Percentiles rank a stretch among this genome's conserved stretches.
These are phyloP conservation scores for Parapsyche elsis DNA, from an alignment of 1,140 invertebrate genomes.

Conservation along the genomic window DNA sequence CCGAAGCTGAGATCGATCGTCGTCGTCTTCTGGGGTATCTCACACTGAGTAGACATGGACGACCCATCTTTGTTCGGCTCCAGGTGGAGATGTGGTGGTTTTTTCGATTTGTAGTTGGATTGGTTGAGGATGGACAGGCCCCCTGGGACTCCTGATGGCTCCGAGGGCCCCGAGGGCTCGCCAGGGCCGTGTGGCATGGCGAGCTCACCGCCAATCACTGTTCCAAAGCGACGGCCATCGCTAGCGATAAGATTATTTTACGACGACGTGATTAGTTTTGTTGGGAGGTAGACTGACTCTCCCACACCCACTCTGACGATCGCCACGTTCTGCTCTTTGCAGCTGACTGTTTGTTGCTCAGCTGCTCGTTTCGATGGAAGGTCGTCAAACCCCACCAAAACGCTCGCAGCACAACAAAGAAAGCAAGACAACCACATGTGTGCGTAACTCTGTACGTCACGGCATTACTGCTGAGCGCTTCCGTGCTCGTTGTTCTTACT, in stretches of 20 bases:
- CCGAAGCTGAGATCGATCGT: conserved; percentile 44
- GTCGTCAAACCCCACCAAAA: conserved; percentile 22
- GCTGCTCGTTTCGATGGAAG: not conserved
- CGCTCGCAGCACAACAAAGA: not conserved
- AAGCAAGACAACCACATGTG: conserved; percentile 4
- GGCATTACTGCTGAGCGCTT: not conserved
- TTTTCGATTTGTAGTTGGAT: not conserved
- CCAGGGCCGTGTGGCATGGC: not conserved
- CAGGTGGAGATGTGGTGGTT: conserved; percentile 40
- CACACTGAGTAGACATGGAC: not conserved
- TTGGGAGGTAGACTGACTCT: not conserved
- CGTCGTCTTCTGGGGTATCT: not conserved
- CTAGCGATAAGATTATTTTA: not conserved
- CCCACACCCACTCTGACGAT: not conserved
- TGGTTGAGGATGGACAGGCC: not conserved
- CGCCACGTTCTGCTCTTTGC: not conserved
- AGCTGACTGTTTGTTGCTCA: not conserved
- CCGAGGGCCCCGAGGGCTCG: not conserved
- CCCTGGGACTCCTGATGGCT: not conserved
- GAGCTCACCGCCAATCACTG: too few species aligned
- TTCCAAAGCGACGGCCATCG: not conserved
- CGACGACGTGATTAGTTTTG: not conserved
- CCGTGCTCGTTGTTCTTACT: not conserved
- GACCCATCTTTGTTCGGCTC: conserved; percentile 9
- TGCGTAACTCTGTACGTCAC: not conserved